Base-by-base conservation (phyloP, 2,113 vertebrate genomes). In the Paradoxurus hermaphroditus region DNA sequence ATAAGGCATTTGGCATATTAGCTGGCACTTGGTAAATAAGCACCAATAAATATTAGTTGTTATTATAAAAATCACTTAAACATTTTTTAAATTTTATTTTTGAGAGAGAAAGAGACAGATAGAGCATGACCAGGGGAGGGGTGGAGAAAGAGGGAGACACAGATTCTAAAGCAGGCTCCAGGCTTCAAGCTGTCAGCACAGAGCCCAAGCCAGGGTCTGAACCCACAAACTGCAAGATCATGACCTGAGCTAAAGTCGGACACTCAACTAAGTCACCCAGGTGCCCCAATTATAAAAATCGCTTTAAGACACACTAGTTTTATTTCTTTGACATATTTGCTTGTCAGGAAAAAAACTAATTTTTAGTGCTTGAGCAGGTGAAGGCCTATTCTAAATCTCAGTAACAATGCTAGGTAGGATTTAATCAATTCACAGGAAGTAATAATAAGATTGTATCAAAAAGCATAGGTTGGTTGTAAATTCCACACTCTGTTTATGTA, bases 241-340 rank as follows among this genome's bases (percentile, higher is more conserved):
- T 59, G 56, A 59, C 56, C 56, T 59, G 21, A 59, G 56, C 56
- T 59, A 21, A 59, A 59, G 51, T 53, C 51, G 15, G 51, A 53
- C 51, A 53, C 51, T 59, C 56, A 59, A 59, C 56, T 23, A 21
- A 59, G 56, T 21, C 21, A 59, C 8, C 56, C 56, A 25, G 56
- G 56, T 59, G 56, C 56, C 56, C 56, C 56, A 59, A 23, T 23
- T 59, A 23, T 23, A 9, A 96, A 94, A 85, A 77, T 5, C 34
- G 93, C 70, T 70, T 91, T 89, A n/a, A 83, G 39, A 89, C 4
- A 93, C 2, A 91, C 3, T 82, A 79, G 44, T 95, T 96, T 96
- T 86, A 95, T 62, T 91, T 91, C 49, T 31, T 75, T 77, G 18
- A 75, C 27, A 27, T 31, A 91, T 79, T 95, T 96, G 75, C 21